Evolutionary conservation across 2,113 vertebrate genomes (phyloP), one percentile per base, ranked within the genome.

Genomic region (Brienomyrus longianalis): DNA sequence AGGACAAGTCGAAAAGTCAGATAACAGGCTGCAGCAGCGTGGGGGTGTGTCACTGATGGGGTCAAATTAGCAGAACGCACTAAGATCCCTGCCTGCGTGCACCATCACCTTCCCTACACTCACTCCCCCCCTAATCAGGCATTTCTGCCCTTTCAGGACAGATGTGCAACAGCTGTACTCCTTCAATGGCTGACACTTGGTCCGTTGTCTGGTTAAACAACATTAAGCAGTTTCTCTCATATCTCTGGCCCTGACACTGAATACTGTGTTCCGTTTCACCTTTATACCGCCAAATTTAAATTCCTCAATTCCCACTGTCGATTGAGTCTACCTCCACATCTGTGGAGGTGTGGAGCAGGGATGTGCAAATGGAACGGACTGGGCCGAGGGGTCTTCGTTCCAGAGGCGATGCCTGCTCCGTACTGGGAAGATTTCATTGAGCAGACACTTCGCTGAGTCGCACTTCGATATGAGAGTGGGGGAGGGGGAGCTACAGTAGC

Each of bases 61-160:
- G 45, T 7, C 35, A 5, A 27, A 13, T 10, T n/a, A 70, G 39
- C 3, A 51, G 51, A 77, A 39, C 27, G 15, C 5, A 15, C 35
- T 66, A 50, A 48, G 21, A 70, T 6, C 43, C 47, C 3, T 50
- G 88, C 74, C 15, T 19, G 3, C 4, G 0, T 70, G 31, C 9
- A 11, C 88, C 21, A 6, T 7, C 51, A 6, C 86, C 31, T 39
- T 17, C 62, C n/a, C 27, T 51, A 1, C 11, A 43, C 94, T 93
- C 23, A 50, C 0, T 10, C 19, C 39, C 47, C 10, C 21, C 43
- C 21, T 3, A 23, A 85, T 11, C 4, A 3, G 45, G 23, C 48
- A 84, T 70, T 62, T 86, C 89, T 90, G 89, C 91, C 43, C 4
- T 83, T 83, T 23, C 45, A 84, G 45, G 43, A 48, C 7, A 74